Base-by-base conservation (phyloP, 2,113 vertebrate genomes). In the Equus przewalskii region DNA sequence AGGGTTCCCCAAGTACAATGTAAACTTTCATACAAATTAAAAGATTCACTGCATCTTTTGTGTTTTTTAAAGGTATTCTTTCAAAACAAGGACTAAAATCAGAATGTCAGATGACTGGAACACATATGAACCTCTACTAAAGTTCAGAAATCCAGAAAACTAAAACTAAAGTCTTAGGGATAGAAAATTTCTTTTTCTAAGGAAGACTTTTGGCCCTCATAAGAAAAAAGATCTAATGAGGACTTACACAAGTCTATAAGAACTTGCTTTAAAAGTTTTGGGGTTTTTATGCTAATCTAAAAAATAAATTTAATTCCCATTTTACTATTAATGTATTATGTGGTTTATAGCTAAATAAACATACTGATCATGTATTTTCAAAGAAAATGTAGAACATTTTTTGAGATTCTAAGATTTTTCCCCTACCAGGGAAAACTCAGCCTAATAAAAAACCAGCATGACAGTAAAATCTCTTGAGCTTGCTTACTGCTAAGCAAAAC, bases 111-210 rank as follows among this genome's bases (percentile, higher is more conserved):
- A 49, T 92, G 75, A 49, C 11, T 36, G 28, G 46, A 28, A 73
- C 14, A 82, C 49, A 46, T 67, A 75, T 26, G 21, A 36, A 92
- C 24, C 46, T 91, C 30, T 36, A 58, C 9, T 24, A 60, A 75
- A 87, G 30, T n/a, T 85, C 58, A 65, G 65, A 92, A 92, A 87
- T 73, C 22, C 75, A 92, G 7, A 80, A 12, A 89, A 89, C 41
- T 46, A 93, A 51, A 96, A 89, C 41, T 56, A 81, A 75, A 67
- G 7, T 54, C 4, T 75, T 19, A 76, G 7, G 30, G 10, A 75
- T 3, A 82, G 69, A 88, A 89, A 75, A 64, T 36, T 15, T 54
- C 54, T 64, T 75, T n/a, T 73, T 60, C 46, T 49, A 87, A 80
- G 60, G 28, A 91, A 78, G 28, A 51, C 21, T 88, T 86, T 30